phyloP scores from a whole-genome alignment of 2,113 vertebrate genomes.

The Cricetomys ansorgei region DNA sequence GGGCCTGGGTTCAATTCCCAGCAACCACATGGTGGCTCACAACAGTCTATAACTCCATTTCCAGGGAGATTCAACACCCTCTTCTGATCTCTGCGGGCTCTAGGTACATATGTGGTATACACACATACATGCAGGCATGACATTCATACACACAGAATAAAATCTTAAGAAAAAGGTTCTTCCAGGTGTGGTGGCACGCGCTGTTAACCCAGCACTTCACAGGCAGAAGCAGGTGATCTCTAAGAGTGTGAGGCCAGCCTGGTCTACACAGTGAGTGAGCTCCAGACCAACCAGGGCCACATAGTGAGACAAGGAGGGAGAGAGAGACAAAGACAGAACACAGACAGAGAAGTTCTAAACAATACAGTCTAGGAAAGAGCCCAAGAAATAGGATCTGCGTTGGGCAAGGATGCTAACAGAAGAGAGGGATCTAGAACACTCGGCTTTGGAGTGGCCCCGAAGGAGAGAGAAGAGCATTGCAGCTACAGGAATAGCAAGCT shows the following conservation, averaged over 20 bases:
- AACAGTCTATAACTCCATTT: not conserved
- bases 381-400: not conserved
- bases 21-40: not conserved
- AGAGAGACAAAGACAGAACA: not conserved
- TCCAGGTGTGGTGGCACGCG: not conserved
- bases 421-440: not conserved
- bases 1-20: not conserved
- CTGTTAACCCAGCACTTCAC: not conserved
- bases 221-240: not conserved
- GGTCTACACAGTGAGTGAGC: not conserved
- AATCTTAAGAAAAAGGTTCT: not conserved
- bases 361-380: not conserved
- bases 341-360: not conserved
- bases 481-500: not conserved
- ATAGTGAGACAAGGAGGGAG: not conserved
- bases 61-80: not conserved
- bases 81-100: not conserved
- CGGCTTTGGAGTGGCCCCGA: slow-evolving; percentile 1
- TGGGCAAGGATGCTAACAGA: not conserved
- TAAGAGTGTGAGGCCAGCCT: not conserved
- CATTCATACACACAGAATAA: not conserved
- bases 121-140: not conserved
- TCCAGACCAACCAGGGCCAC: not conserved
- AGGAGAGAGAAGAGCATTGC: not conserved
- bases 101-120: not conserved